Base-by-base conservation (phyloP, 2,888 invertebrate genomes). In the Drosophila engyochracea region DNA sequence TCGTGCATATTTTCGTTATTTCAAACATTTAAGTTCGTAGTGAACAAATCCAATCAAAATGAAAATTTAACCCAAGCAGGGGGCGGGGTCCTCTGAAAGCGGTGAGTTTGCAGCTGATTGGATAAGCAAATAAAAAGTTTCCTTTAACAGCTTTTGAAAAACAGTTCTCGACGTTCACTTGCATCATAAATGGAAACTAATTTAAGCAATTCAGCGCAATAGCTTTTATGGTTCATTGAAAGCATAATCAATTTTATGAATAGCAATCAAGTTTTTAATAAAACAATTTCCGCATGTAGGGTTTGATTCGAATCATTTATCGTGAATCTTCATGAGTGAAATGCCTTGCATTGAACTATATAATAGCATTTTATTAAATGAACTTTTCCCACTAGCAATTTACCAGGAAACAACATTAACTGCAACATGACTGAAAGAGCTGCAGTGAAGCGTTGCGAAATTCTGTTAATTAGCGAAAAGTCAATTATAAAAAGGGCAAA, bases 381-480 rank as follows among this genome's bases (percentile, higher is more conserved):
- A 22, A 22, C 22, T 22, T 31, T 41, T 39, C 9, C 39, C 19
- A 30, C n/a, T 30, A 5, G 19, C 14, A n/a, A n/a, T 41, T 22
- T 47, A 22, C 22, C 7, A 3, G 10, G 10, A 22, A 61, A 30
- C 22, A 22, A 4, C 51, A n/a, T 19, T 4, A 28, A 47, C 9
- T 35, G 33, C 25, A 25, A 49, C 4, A n/a, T 1, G 30, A 55
- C 5, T 19, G 37, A 25, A 6, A 19, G 39, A 22, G 44, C 22
- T 44, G 31, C 44, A 44, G 16, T 22, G 16, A 6, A 31, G 41
- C 41, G 57, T 22, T 1, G 28, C 16, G 60, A 52, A 60, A 60
- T 53, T 19, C 16, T 30, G 53, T 61, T 61, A 53, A 61, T 61
- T 61, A 61, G 44, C 58, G 22, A 58, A 30, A 58, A 58, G 61